Conservation (phyloP, 1,140 invertebrate species). For the Diuraphis noxia region DNA sequence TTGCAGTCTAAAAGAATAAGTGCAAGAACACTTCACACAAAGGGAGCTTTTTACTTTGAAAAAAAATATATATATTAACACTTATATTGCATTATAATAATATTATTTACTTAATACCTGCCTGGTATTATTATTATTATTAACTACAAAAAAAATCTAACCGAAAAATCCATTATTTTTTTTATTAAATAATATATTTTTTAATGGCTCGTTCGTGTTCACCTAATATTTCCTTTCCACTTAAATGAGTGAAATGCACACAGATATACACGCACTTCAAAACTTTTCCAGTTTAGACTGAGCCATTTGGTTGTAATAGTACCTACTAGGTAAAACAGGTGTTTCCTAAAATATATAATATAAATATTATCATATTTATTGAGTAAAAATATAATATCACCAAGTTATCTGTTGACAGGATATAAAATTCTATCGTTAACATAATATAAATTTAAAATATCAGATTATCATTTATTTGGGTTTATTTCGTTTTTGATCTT, state of each 20-base stretch:
- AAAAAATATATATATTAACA: not conserved
- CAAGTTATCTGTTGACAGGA: not conserved
- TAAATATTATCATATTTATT: no score
- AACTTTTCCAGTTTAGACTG: not conserved
- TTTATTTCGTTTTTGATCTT: not conserved
- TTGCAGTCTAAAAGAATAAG: not conserved
- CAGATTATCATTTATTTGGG: not conserved
- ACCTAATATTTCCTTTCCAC: not conserved
- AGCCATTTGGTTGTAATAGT: not conserved
- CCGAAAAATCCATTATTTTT: not conserved
- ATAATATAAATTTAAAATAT: not conserved
- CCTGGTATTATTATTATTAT: not conserved
- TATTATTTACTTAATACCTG: not conserved
- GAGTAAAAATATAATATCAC: no score
- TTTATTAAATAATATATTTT: not conserved
- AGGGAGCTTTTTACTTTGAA: not conserved
- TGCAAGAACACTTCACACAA: not conserved
- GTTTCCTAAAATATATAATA: not conserved
- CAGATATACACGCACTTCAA: not conserved
- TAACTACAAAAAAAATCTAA: not conserved
- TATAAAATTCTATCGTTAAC: not conserved
- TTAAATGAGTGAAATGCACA: not conserved
- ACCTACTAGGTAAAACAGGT: not conserved
- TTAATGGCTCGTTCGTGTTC: conserved; percentile 9
- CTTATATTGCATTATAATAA: not conserved